Conservation (phyloP, 2,113 vertebrate species). For the Myanophis thanlyinensis region DNA sequence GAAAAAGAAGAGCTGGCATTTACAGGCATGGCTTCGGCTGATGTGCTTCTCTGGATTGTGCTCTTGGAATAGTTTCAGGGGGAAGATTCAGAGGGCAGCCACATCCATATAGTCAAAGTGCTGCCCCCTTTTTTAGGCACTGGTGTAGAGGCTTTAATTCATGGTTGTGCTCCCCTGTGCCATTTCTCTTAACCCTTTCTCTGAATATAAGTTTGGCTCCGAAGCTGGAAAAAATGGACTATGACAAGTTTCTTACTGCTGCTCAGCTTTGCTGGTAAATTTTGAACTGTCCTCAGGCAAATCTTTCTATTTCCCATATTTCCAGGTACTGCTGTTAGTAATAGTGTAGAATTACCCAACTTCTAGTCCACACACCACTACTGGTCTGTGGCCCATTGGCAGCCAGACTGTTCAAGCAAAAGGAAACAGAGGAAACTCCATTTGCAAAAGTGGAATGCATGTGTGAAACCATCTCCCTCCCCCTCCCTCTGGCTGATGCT, state of each 20-base stretch:
- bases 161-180: background rate
- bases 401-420: background rate
- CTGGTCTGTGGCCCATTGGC: background rate
- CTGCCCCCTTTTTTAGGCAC: background rate
- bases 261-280: background rate
- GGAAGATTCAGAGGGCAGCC: background rate
- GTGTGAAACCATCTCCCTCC: too few relatives aligned
- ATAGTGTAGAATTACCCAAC: background rate
- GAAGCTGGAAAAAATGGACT: background rate
- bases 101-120: background rate
- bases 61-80: background rate
- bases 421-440: background rate
- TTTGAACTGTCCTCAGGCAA: background rate
- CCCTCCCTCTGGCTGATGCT: too few relatives aligned
- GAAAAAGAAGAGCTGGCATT: background rate
- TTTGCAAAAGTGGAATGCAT: background rate
- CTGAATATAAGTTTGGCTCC: background rate
- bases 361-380: background rate
- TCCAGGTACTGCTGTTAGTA: background rate
- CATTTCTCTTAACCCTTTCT: background rate
- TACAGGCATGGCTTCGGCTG: background rate
- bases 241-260: background rate
- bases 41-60: background rate
- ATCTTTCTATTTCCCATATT: background rate
- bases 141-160: background rate